Evolutionary conservation across 2,113 vertebrate genomes (phyloP).

Genomic region (Microcebus ravelobensis): DNA sequence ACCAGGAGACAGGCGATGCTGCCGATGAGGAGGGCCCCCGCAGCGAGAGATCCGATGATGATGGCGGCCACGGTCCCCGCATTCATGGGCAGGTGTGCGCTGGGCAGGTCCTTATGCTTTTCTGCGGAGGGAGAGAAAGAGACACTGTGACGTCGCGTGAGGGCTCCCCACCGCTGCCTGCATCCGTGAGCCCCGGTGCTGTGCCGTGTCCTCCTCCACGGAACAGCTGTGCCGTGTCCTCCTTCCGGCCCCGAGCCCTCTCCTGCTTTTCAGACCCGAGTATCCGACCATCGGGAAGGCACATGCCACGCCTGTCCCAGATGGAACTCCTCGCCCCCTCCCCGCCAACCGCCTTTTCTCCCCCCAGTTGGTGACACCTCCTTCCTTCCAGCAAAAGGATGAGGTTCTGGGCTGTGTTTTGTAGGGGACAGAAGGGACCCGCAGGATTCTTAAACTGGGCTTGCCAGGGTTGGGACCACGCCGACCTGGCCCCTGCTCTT

Average conservation of each 20-base stretch:
- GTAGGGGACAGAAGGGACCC: neutral
- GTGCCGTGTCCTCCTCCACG: neutral
- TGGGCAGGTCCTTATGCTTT: neutral
- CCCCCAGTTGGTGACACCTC: neutral
- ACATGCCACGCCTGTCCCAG: neutral
- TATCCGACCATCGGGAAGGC: neutral
- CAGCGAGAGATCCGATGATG: neutral
- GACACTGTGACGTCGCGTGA: neutral
- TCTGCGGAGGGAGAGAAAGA: neutral
- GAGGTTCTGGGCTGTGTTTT: neutral
- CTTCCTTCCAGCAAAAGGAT: neutral
- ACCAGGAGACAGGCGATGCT: constrained; percentile 49
- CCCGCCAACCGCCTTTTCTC: neutral
- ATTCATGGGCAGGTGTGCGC: neutral
- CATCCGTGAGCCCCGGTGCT: neutral
- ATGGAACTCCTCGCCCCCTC: too few relatives aligned
- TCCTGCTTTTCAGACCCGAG: neutral
- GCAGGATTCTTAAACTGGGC: neutral
- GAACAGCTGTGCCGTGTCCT: rapidly evolving
- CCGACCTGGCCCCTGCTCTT: neutral
- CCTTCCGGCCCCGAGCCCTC: neutral
- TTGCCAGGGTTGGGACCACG: neutral
- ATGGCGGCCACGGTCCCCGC: neutral
- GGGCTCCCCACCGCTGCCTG: rapidly evolving
- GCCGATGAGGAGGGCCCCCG: neutral